Evolutionary conservation across 2,797 vertebrate genomes (phyloP), one percentile per base, ranked within the genome.

Genomic region (Hydrocynus forskahlii): DNA sequence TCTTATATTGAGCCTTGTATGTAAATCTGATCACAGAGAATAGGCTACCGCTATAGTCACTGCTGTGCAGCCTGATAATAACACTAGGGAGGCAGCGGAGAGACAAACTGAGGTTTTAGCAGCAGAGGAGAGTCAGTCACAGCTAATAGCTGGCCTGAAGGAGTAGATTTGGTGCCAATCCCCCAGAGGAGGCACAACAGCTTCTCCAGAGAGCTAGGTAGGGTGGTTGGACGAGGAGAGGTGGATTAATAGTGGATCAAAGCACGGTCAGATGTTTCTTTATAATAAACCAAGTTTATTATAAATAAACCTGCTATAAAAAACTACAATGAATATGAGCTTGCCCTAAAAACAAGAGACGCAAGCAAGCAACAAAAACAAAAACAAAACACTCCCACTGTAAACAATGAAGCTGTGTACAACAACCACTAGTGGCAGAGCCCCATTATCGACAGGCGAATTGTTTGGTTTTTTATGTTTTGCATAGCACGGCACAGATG

Each of bases 71-170:
- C 91, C 90, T 89, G 91, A 93, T 94, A 92, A 93, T 91, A 91
- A 89, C 89, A 91, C 90, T 17, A 86, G 86, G 86, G 92, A 90
- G 85, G 92, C 92, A 92, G 87, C 89, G 85, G 84, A 91, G 93
- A 90, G 91, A 90, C 89, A 93, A 94, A 94, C 92, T 91, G 92
- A 92, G 92, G 76, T 84, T 92, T 93, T 90, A 91, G 88, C 88
- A 89, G 90, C 19, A 91, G 92, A 88, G 91, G 89, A 59, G 16
- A 54, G 29, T 90, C 87, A 89, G 86, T 84, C 87, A 77, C 82
- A 89, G 91, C 93, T 94, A 94, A 93, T 91, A 91, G 90, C 87
- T 91, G 89, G 91, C 92, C 91, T 91, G 84, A 17, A 72, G 80
- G 81, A 84, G 66, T 75, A 19, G 59, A 80, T 68, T 91, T 89